Conservation (phyloP, 2,888 invertebrate genomes). For the Lamproptera curius region DNA sequence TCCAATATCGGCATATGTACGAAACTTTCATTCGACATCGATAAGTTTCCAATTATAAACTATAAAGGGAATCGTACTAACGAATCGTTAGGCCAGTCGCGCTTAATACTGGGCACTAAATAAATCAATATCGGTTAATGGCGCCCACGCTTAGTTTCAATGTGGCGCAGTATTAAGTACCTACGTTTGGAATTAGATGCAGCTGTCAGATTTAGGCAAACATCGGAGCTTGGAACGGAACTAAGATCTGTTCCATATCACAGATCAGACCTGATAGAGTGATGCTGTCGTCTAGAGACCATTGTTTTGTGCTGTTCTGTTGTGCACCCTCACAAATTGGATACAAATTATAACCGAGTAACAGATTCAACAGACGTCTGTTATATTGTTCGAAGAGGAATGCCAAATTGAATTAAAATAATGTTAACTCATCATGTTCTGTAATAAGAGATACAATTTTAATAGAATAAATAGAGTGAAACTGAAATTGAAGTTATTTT, state of each 20-base stretch:
- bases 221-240: conserved; percentile 45
- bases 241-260: conserved; percentile 51
- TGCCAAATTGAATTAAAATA: no score
- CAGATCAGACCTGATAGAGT: conserved; percentile 59
- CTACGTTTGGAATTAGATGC: conserved; percentile 49
- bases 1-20: background rate
- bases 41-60: conserved; percentile 11
- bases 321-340: conserved; percentile 15
- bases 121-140: conserved; percentile 19
- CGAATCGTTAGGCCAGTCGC: conserved; percentile 9
- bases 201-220: conserved; percentile 65
- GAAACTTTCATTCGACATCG: background rate
- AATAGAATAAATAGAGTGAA: no score
- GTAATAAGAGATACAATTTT: no score
- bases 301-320: conserved; percentile 25
- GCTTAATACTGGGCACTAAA: background rate
- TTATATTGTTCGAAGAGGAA: no score
- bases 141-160: conserved; percentile 25
- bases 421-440: no score
- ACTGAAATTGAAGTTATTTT: no score
- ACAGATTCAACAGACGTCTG: no score
- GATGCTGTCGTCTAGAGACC: conserved; percentile 45
- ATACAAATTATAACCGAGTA: background rate
- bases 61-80: conserved; percentile 7
- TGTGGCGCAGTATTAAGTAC: conserved; percentile 30